Base-by-base conservation (phyloP, 2,888 invertebrate species). In the Gari tellinella region DNA sequence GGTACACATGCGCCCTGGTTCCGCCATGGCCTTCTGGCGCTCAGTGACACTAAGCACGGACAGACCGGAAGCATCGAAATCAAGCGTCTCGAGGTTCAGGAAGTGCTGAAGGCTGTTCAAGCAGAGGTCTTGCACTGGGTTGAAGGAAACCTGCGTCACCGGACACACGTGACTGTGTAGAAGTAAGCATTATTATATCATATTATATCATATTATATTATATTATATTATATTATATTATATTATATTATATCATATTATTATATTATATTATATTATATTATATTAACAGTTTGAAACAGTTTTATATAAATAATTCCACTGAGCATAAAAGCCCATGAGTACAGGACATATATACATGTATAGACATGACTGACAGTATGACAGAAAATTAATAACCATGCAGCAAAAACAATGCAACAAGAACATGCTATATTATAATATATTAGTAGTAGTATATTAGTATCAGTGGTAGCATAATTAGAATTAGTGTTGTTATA, bases 41-140 rank as follows among this genome's bases (percentile, higher is more conserved):
- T 63, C 63, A 10, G 31, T 25, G 17, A 53, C 63, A 23, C 53
- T 46, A 7, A 63, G 63, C 37, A 46, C 12, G 19, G 63, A 63
- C 17, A 63, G 45, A 14, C 63, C 63, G 37, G 63, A 63, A 19
- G 52, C 52, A 15, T 53, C 63, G 15, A 63, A 63, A n/a, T 63
- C 63, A 8, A 63, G 46, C 52, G 53, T 63, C 53, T 63, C 63
- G 40, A 63, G 43, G 45, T 63, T 63, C 19, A 53, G 53, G 53
- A 63, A 63, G 37, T 63, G 63, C 37, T 53, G 45, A 12, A 63
- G 38, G 40, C 63, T 63, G 53, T 63, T 63, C 15, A 10, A 14
- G 37, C 63, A 63, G 2, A 37, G 14, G 43, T 63, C 63, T 8
- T 63, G 25, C 0, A 63, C 37, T n/a, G 53, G 53, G 23, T 63